Conservation (phyloP, 2,888 invertebrate species). For the Euproctis similis region DNA sequence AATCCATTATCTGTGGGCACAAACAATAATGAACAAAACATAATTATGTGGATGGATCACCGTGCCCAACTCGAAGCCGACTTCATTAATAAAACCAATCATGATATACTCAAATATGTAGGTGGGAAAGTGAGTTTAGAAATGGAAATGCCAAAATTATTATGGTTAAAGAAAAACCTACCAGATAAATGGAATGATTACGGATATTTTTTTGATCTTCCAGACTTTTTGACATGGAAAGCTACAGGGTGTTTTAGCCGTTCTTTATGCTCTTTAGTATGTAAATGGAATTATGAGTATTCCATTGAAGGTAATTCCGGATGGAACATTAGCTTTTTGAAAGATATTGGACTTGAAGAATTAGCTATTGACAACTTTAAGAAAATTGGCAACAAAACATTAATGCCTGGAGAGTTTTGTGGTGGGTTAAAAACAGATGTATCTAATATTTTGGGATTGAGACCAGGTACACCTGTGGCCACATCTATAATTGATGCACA, state of each 20-base stretch:
- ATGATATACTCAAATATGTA: constrained; percentile 87
- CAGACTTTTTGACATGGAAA: constrained; percentile 95
- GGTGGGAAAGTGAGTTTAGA: constrained; percentile 96
- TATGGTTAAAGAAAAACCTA: constrained; percentile 91
- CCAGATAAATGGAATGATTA: constrained; percentile 81
- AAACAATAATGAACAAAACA: constrained; percentile 82
- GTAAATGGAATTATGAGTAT: constrained; percentile 95
- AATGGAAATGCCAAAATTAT: constrained; percentile 95
- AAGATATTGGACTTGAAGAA: constrained; percentile 83
- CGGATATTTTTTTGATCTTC: constrained; percentile 90
- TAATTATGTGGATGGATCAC: constrained; percentile 96
- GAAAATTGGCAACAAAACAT: constrained; percentile 81
- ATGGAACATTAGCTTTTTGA: constrained; percentile 86
- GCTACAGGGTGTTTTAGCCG: constrained; percentile 85
- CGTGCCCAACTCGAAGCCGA: constrained; percentile 87
- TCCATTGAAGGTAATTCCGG: constrained; percentile 69
- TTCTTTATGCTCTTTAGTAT: constrained; percentile 93
- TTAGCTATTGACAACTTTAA: constrained; percentile 79
- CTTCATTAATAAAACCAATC: constrained; percentile 84
- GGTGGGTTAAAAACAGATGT: constrained; percentile 79
- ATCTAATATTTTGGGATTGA: constrained; percentile 82
- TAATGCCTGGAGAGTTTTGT: constrained; percentile 83
- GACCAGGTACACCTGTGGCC: constrained; percentile 85
- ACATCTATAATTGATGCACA: constrained; percentile 96
- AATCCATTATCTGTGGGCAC: constrained; percentile 83